Evolutionary conservation across 1,140 invertebrate genomes (phyloP), one percentile per base, ranked within the genome.

Genomic region (Drosophila serrata): DNA sequence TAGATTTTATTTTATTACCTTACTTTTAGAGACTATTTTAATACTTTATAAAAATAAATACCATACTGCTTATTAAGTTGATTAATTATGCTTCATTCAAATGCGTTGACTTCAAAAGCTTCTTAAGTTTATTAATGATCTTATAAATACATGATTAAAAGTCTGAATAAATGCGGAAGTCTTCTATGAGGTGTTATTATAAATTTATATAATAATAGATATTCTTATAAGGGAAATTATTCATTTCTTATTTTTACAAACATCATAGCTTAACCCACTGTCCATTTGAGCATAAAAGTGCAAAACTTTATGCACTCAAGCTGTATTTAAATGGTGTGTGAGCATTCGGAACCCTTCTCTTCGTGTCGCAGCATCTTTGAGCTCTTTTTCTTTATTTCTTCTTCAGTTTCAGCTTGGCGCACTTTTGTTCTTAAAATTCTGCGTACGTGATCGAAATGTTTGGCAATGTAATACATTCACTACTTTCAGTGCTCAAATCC

Each of bases 371-470:
- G 64, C 68, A 48, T 72, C 64, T 70, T 69, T 74, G 69, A 39
- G 70, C 74, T 49, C 49, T 58, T 78, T 78, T 27, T 48, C 24
- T 29, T 37, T 59, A 37, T 13, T 17, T 64, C 12, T 33, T 58
- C 5, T 8, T 35, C 22, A 43, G 42, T 12, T 53, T 57, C 29
- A 35, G 45, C 61, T 60, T 59, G 65, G 35, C 67, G 56, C 58
- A 72, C 57, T 78, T 79, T 65, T 79, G 53, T 79, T 61, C 68
- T 72, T 57, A 55, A 73, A 74, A 74, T 79, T 79, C 76, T 56
- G 61, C 56, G 77, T 79, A 79, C 77, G 77, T 79, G 77, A 79
- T 79, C 68, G 48, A 79, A 74, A 79, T 73, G 75, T 79, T 46
- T 72, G 75, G 42, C 68, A 40, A 46, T 72, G 68, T 58, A 70